phyloP scores from a whole-genome alignment of 2,888 invertebrate genomes.

The Anodontia alba region DNA sequence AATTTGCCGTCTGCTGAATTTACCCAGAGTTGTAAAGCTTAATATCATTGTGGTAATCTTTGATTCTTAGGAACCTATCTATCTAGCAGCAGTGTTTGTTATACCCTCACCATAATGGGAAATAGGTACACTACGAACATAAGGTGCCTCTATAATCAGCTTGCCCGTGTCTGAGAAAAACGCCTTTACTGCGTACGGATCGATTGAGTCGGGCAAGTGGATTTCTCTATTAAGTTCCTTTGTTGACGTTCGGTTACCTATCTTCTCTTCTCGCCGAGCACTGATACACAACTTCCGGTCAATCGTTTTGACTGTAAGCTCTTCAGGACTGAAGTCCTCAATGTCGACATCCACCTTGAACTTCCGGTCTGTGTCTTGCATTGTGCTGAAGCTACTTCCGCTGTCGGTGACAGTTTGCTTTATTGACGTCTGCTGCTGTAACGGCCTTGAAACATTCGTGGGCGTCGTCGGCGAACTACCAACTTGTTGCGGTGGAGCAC shows the following conservation, averaged over 20 bases:
- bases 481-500: constrained; percentile 5
- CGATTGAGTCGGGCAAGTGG: constrained; percentile 82
- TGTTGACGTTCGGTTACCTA: constrained; percentile 80
- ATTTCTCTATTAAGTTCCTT: constrained; percentile 83
- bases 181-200: constrained; percentile 83
- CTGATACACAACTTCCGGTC: constrained; percentile 80
- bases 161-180: constrained; percentile 83
- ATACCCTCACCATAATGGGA: constrained; percentile 56
- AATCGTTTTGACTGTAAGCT: constrained; percentile 83
- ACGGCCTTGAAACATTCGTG: constrained; percentile 6
- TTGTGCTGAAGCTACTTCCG: constrained; percentile 59
- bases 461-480: background rate
- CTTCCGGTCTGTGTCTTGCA: constrained; percentile 74
- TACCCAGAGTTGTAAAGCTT: too few species aligned
- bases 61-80: too few species aligned
- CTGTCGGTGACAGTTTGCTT: constrained; percentile 7
- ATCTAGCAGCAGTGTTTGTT: constrained; percentile 45
- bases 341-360: constrained; percentile 82
- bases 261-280: constrained; percentile 81
- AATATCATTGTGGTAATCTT: too few species aligned
- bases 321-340: constrained; percentile 83
- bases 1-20: too few species aligned
- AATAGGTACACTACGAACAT: constrained; percentile 58
- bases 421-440: constrained; percentile 31
- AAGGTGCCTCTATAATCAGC: constrained; percentile 83